These are phyloP conservation scores for Tigriopus californicus DNA, from an alignment of 2,888 invertebrate genomes.

Conservation along the genomic window DNA sequence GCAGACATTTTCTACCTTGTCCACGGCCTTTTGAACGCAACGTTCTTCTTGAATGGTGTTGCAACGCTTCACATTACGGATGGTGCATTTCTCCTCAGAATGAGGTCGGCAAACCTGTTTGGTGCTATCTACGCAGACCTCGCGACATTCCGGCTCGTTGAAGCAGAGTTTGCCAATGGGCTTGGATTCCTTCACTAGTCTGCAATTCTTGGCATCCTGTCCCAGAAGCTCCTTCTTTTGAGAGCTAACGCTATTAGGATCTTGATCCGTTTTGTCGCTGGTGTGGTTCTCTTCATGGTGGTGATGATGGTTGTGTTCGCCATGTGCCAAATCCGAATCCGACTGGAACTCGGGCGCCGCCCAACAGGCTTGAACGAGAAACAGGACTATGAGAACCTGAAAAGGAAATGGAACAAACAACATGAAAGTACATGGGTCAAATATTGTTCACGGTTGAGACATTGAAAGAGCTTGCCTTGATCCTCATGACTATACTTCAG, in stretches of 20 bases:
- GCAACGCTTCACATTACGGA: not conserved
- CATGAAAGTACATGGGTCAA: too few relatives aligned
- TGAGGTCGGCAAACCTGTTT: constrained; percentile 1
- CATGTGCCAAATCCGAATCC: not conserved
- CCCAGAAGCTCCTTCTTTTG: not conserved
- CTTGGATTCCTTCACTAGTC: not conserved
- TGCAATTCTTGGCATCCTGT: not conserved
- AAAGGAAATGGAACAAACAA: too few relatives aligned
- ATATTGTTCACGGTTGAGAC: too few relatives aligned
- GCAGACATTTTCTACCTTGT: constrained; percentile 2
- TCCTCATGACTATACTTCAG: too few relatives aligned
- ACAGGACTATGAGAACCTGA: too few relatives aligned
- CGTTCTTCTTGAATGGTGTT: constrained; percentile 9
- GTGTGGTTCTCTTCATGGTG: not conserved
- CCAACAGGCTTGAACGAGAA: too few relatives aligned
- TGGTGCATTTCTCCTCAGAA: not conserved
- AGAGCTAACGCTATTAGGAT: not conserved
- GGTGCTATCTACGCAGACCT: not conserved
- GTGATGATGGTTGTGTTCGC: not conserved
- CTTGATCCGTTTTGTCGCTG: not conserved
- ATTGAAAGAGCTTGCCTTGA: too few relatives aligned
- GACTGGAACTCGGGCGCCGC: too few relatives aligned
- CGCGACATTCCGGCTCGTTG: constrained; percentile 11
- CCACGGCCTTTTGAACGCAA: not conserved
- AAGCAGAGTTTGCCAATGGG: constrained; percentile 5